phyloP scores from a whole-genome alignment of 2,797 vertebrate genomes.

The Graptemys geographica region DNA sequence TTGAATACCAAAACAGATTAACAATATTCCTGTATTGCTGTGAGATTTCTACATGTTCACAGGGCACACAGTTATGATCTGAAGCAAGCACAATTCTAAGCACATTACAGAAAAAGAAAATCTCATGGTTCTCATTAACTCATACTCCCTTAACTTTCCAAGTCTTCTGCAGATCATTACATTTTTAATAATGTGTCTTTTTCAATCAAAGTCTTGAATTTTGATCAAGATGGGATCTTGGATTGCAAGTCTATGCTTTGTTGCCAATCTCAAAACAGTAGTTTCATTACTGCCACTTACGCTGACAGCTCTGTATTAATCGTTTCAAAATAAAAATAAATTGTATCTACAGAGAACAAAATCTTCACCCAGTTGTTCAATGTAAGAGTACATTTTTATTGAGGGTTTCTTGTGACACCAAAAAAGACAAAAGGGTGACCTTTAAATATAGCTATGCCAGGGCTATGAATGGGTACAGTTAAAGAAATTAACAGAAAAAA shows the following conservation, averaged over 20 bases:
- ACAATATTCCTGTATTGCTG: background rate
- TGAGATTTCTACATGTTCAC: background rate
- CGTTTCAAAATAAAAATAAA: slow-evolving; percentile 61
- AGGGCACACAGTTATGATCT: background rate
- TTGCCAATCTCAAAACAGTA: slow-evolving; percentile 38
- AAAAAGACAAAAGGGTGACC: background rate
- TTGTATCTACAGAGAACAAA: slow-evolving; percentile 43
- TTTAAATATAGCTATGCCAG: background rate
- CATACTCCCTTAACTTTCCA: background rate
- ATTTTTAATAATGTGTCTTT: slow-evolving; percentile 39
- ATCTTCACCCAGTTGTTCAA: background rate
- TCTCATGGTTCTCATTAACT: background rate
- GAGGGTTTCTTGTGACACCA: background rate
- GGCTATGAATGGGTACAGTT: background rate
- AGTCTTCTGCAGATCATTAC: background rate
- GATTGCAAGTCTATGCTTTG: slow-evolving; percentile 46
- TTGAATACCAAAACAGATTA: background rate
- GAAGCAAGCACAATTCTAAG: background rate
- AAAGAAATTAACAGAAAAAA: background rate
- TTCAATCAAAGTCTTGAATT: slow-evolving; percentile 14
- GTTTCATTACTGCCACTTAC: slow-evolving; percentile 50
- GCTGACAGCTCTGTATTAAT: slow-evolving; percentile 48
- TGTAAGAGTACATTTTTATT: slow-evolving; percentile 15
- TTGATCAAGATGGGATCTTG: background rate
- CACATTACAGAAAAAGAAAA: background rate